Evolutionary conservation across 2,888 invertebrate species (phyloP).

Genomic region (Trissolcus japonicus): DNA sequence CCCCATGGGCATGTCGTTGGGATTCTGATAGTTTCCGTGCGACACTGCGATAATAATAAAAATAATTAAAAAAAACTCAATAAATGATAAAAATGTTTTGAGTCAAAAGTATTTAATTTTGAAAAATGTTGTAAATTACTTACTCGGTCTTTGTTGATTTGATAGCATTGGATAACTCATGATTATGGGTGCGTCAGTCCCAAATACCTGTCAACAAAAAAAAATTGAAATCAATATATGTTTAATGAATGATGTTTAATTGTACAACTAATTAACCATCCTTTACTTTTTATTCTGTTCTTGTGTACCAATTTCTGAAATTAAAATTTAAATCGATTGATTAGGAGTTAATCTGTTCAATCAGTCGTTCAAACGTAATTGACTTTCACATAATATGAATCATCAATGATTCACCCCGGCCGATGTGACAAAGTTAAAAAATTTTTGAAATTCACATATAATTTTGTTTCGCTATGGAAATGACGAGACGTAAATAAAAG

Average conservation of each 20-base stretch:
- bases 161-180: constrained; percentile 92
- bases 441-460: neutral
- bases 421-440: no score
- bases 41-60: constrained; percentile 80
- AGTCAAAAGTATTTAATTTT: neutral
- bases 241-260: neutral
- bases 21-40: constrained; percentile 89
- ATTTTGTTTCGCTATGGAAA: neutral
- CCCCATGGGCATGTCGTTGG: constrained; percentile 87
- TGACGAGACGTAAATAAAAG: neutral
- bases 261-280: neutral
- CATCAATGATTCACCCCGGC: no score
- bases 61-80: no score
- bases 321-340: no score
- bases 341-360: neutral
- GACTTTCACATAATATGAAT: neutral
- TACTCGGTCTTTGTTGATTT: constrained; percentile 89
- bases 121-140: constrained; percentile 75
- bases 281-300: neutral
- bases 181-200: constrained; percentile 78
- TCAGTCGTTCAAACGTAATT: neutral
- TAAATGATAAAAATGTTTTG: no score
- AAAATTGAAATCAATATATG: neutral
- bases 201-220: constrained; percentile 41
- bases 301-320: no score